Evolutionary conservation across 2,797 vertebrate genomes (phyloP), one percentile per base, ranked within the genome.

Genomic region (Cercopithecus diana): DNA sequence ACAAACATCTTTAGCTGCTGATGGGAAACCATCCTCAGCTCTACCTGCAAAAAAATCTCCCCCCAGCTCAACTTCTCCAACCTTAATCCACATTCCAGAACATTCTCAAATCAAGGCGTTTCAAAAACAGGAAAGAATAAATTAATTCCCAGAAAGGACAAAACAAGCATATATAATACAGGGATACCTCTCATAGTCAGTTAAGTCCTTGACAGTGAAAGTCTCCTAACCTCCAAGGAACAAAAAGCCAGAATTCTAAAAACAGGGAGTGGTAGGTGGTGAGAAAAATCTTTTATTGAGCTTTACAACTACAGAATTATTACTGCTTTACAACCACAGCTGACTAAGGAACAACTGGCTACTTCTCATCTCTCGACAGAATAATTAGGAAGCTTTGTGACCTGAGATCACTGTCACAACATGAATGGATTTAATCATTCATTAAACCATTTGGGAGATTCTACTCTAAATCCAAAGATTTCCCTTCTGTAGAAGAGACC

Each of bases 331-430:
- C 8, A 93, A 97, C 97, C 92, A 91, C 50, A 98, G 93, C 81
- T 26, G 28, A 96, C 93, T 97, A 90, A 96, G 97, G 96, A 98
- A 98, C 95, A 98, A 98, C 89, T 85, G 97, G 90, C 90, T 97
- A 89, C 95, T 98, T 97, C 86, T 89, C 86, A 95, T 98, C 97
- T 93, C 95, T 93, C 97, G 95, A 97, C 61, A 96, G 89, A 95
- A 97, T 81, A 95, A 92, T 97, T 72, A 79, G 7, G 95, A 98
- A 97, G 97, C 88, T 95, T 96, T 85, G 94, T 93, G 95, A 98
- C 95, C 97, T 94, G 83, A 97, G 96, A 84, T 96, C 81, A 97
- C 13, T 98, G 96, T 96, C 84, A 22, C 0, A 41, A 57, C 87
- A 96, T 97, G 97, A 98, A 98, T 43, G 79, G 88, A 87, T 89